phyloP scores from a whole-genome alignment of 2,113 vertebrate species.

The Seriola aureovittata region DNA sequence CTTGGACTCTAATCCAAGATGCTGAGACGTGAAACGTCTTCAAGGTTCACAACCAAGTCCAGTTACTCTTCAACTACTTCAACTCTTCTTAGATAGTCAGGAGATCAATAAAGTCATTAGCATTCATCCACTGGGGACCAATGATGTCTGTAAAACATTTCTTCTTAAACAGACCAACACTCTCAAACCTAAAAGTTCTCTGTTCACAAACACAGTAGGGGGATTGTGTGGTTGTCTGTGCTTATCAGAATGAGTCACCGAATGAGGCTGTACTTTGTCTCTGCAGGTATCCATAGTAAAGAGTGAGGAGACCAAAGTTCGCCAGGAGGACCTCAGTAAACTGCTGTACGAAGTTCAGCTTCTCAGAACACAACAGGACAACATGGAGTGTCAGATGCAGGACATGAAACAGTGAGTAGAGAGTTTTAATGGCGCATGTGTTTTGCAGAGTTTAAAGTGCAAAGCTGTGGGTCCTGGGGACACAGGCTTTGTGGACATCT shows the following conservation, averaged over 20 bases:
- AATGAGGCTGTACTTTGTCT: conserved; percentile 25
- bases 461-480: neutral
- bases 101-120: neutral
- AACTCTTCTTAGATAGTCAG: too few relatives aligned
- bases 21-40: too few relatives aligned
- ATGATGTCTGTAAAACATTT: neutral
- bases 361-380: conserved; percentile 77
- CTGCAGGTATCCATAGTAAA: conserved; percentile 82
- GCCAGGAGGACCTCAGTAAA: conserved; percentile 81
- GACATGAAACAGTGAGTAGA: conserved; percentile 83
- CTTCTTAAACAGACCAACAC: too few relatives aligned
- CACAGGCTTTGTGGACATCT: neutral
- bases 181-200: too few relatives aligned
- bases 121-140: neutral
- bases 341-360: conserved; percentile 81
- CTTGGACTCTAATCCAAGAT: too few relatives aligned
- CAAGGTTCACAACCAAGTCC: too few relatives aligned
- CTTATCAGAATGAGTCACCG: neutral
- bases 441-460: neutral
- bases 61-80: too few relatives aligned
- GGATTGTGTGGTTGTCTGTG: neutral
- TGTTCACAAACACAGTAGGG: neutral
- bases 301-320: conserved; percentile 76
- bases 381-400: conserved; percentile 83
- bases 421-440: neutral